Evolutionary conservation across 2,113 vertebrate species (phyloP).

Genomic region (Pedetes capensis): DNA sequence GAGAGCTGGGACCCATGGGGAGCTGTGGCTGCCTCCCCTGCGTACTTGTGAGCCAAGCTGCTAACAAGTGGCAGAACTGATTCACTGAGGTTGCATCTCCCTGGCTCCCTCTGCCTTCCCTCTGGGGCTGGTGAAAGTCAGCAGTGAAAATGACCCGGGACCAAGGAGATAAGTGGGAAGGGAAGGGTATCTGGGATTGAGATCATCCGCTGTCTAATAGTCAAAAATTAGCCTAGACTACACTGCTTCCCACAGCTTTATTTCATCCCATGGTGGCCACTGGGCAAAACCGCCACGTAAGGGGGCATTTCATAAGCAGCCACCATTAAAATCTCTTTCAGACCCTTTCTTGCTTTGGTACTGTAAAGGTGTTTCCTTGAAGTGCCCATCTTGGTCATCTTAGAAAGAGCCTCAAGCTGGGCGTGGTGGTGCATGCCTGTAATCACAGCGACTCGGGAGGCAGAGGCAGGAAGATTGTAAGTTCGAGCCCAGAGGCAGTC

Average conservation of each 20-base stretch:
- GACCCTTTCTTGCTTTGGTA: background rate
- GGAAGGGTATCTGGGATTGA: background rate
- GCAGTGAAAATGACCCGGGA: conserved; percentile 23
- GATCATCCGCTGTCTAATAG: background rate
- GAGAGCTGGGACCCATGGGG: conserved; percentile 32
- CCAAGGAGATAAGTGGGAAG: background rate
- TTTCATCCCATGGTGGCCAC: background rate
- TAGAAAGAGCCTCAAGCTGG: too few relatives aligned
- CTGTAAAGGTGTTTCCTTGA: background rate
- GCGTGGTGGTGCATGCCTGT: too few relatives aligned
- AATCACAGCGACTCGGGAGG: too few relatives aligned
- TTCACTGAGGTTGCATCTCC: conserved; percentile 47
- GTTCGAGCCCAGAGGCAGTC: too few relatives aligned
- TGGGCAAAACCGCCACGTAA: background rate
- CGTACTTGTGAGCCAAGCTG: background rate
- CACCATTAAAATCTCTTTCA: background rate
- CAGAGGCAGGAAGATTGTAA: too few relatives aligned
- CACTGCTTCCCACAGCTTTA: background rate
- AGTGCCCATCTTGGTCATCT: background rate
- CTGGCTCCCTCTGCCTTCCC: conserved; percentile 25
- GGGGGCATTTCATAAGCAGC: background rate
- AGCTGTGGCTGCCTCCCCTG: background rate
- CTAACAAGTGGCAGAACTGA: conserved; percentile 46
- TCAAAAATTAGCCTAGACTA: background rate
- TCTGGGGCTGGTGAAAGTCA: conserved; percentile 3